Conservation (phyloP, 35 echinoderm and acorn worm species). For the Ptychodera flava region DNA sequence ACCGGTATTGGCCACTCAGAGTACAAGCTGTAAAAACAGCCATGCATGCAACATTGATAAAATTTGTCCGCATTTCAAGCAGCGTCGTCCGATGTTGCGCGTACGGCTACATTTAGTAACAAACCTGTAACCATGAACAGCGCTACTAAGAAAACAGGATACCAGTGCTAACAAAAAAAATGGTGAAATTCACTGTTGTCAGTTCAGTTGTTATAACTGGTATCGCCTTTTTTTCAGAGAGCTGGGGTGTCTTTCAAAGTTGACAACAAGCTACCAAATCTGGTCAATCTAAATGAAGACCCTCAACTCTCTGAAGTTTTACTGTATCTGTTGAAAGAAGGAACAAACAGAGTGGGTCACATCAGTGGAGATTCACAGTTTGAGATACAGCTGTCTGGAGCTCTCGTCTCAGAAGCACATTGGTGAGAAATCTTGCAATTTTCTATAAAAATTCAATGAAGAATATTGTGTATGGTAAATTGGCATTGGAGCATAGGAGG, state of each 20-base stretch:
- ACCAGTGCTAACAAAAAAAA: too few species aligned
- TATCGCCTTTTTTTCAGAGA: slow-evolving; percentile 61
- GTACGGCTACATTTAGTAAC: too few species aligned
- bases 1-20: too few species aligned
- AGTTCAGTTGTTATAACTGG: too few species aligned
- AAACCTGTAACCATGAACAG: too few species aligned
- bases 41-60: too few species aligned
- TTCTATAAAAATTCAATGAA: background rate
- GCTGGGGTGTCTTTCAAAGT: slow-evolving; percentile 46
- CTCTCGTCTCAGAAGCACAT: slow-evolving; percentile 50
- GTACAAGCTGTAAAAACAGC: too few species aligned
- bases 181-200: too few species aligned
- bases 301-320: slow-evolving; percentile 80
- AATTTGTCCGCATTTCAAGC: too few species aligned
- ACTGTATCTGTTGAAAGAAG: slow-evolving; percentile 67
- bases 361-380: slow-evolving; percentile 9
- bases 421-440: slow-evolving; percentile 31
- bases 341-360: slow-evolving; percentile 51
- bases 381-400: slow-evolving; percentile 42
- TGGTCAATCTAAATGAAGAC: slow-evolving; percentile 88
- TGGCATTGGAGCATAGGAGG: background rate
- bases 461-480: background rate
- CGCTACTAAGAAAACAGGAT: too few species aligned
- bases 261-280: slow-evolving; percentile 79
- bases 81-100: too few species aligned